Base-by-base conservation (phyloP, 2,113 vertebrate genomes). In the Syngnathus scovelli region DNA sequence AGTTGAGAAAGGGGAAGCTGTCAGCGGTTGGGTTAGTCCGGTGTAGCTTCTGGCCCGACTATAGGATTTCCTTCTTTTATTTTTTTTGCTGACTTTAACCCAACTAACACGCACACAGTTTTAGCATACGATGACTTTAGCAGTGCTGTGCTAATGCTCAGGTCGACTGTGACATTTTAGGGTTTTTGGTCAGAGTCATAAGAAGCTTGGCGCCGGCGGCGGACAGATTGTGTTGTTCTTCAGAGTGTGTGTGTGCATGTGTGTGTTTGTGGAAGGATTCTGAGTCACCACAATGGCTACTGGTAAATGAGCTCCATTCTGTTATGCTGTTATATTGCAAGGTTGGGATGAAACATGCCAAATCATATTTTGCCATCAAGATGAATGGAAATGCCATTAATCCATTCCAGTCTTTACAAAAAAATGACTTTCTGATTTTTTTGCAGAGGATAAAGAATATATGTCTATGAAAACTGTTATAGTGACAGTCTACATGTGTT, bases 171-270 rank as follows among this genome's bases (percentile, higher is more conserved):
- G 73, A 71, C 63, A 56, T 72, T 75, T 52, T 54, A 12, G 36
- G 16, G 38, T 66, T 23, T 61, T 48, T 71, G 56, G 51, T 64
- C 64, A 18, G 43, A 69, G 60, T 18, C 36, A 18, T 52, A 52
- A 54, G 52, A 59, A 43, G 38, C 61, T 52, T 2, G 49, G 56
- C 16, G 1, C 63, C 66, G 67, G 67, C 64, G 52, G 67, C 44
- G 52, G n/a, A 54, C 75, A 67, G 66, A 75, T 55, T 73, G 68
- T 72, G 49, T 71, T 71, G 23, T 46, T 12, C 13, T 12, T 16
- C 23, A 64, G 21, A 69, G 49, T 44, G 36, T 61, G 41, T 49
- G 64, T 23, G 8, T 56, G 1, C 19, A 64, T 4, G 11, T 12
- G 3, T 33, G 27, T 33, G 27, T 33, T 11, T 61, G 1, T 33